A percentile compares a stretch with the other conserved stretches of the same genome.
phyloP scores from a whole-genome alignment of 2,797 vertebrate genomes.

The Coluber constrictor region DNA sequence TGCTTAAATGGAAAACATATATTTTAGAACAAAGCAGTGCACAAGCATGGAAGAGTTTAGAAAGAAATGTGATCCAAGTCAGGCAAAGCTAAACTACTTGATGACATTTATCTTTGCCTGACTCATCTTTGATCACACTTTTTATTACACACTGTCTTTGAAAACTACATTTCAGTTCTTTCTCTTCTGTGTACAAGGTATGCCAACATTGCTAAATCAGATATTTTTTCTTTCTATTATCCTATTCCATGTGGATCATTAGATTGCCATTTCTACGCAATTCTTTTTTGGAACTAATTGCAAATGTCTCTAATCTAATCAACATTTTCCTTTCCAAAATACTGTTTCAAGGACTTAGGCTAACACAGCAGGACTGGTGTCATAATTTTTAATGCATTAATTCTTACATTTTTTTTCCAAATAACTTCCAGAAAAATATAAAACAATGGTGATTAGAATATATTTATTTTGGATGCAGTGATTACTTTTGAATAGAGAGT shows the following conservation, averaged over 20 bases:
- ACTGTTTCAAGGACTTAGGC: neutral
- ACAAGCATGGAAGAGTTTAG: neutral
- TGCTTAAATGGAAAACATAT: neutral
- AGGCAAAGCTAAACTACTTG: neutral
- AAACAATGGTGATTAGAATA: neutral
- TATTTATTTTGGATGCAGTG: neutral
- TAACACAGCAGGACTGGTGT: neutral
- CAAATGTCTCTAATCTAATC: neutral
- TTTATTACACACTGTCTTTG: neutral
- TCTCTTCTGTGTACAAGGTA: neutral
- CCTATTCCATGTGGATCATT: neutral
- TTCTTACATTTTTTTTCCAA: neutral
- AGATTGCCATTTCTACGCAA: neutral
- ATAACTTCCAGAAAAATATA: neutral
- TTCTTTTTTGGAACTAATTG: neutral
- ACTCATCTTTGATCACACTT: neutral
- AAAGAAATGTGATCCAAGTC: neutral
- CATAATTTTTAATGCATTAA: neutral
- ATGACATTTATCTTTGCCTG: neutral
- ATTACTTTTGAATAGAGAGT: neutral
- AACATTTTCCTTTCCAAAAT: neutral
- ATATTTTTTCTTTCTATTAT: neutral
- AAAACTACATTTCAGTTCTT: neutral
- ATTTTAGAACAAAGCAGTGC: neutral
- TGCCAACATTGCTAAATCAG: neutral